Percentiles rank a stretch among this genome's conserved stretches.
Evolutionary conservation across 2,888 invertebrate genomes (phyloP).

Genomic region (Drosophila pseudotalamancana): DNA sequence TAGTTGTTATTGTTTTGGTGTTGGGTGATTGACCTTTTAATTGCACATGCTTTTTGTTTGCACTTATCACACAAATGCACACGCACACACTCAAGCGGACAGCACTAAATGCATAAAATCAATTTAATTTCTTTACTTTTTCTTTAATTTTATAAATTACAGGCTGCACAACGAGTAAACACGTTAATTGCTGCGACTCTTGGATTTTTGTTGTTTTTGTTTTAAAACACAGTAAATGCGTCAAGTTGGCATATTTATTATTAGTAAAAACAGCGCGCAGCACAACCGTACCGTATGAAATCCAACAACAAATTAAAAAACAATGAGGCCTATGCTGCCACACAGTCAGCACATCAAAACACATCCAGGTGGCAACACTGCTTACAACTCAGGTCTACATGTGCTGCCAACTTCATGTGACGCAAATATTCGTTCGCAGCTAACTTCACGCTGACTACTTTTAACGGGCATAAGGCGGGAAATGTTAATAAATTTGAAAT

Average conservation of each 20-base stretch:
- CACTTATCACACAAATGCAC: constrained; percentile 30
- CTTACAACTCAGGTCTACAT: background rate
- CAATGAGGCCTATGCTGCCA: constrained; percentile 34
- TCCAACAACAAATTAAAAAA: constrained; percentile 57
- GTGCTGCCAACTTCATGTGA: constrained; percentile 28
- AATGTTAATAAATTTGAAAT: constrained; percentile 7
- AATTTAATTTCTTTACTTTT: constrained; percentile 28
- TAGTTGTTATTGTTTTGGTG: constrained; percentile 9
- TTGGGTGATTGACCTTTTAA: constrained; percentile 65
- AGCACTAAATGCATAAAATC: constrained; percentile 27
- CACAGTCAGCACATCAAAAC: background rate
- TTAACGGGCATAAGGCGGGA: constrained; percentile 18
- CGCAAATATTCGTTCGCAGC: constrained; percentile 18
- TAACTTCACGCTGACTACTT: constrained; percentile 13
- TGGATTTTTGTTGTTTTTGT: constrained; percentile 13
- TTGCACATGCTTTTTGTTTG: constrained; percentile 57
- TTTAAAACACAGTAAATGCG: constrained; percentile 44
- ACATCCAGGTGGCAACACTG: constrained; percentile 22
- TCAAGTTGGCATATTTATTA: constrained; percentile 48
- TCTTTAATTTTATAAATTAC: constrained; percentile 15
- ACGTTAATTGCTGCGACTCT: constrained; percentile 2
- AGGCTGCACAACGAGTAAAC: background rate
- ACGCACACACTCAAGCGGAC: constrained; percentile 7
- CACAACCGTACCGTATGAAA: constrained; percentile 51
- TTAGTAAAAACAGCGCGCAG: constrained; percentile 25